Percentiles rank a stretch among this genome's conserved stretches.
phyloP scores from a whole-genome alignment of 35 echinoderm and acorn worm species.

The Nesometra sesokonis region DNA sequence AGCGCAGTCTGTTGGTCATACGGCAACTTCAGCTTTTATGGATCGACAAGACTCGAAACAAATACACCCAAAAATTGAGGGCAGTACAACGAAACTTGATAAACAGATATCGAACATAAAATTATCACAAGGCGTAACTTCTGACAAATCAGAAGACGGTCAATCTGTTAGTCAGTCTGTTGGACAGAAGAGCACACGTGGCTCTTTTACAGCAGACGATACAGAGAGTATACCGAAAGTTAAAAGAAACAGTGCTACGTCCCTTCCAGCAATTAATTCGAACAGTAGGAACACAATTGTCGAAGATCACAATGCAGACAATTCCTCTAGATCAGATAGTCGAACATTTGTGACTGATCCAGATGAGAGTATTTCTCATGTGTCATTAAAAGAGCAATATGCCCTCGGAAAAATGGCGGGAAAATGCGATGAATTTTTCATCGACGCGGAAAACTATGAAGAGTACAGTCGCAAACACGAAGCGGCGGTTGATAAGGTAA shows the following conservation, averaged over 20 bases:
- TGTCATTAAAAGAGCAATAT: background rate
- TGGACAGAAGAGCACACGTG: background rate
- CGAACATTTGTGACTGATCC: background rate
- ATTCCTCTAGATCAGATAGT: background rate
- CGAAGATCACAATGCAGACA: background rate
- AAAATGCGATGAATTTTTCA: background rate
- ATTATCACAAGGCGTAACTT: background rate
- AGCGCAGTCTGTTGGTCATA: slow-evolving; percentile 45
- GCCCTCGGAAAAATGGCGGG: background rate
- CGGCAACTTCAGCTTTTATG: background rate
- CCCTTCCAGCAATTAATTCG: background rate
- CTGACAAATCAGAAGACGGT: background rate
- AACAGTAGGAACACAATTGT: background rate
- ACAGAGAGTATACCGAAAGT: background rate
- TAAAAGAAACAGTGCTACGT: background rate
- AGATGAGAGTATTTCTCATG: background rate
- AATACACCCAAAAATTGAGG: background rate
- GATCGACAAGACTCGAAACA: background rate
- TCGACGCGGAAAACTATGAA: slow-evolving; percentile 31
- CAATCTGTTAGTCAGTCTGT: background rate
- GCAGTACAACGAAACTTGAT: background rate
- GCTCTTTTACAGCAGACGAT: background rate
- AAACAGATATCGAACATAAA: background rate
- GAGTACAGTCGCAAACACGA: slow-evolving; percentile 70
- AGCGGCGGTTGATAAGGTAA: slow-evolving; percentile 86